A percentile compares a stretch with the other conserved stretches of the same genome.
Evolutionary conservation across 2,797 vertebrate species (phyloP).

Genomic region (Falco rusticolus): DNA sequence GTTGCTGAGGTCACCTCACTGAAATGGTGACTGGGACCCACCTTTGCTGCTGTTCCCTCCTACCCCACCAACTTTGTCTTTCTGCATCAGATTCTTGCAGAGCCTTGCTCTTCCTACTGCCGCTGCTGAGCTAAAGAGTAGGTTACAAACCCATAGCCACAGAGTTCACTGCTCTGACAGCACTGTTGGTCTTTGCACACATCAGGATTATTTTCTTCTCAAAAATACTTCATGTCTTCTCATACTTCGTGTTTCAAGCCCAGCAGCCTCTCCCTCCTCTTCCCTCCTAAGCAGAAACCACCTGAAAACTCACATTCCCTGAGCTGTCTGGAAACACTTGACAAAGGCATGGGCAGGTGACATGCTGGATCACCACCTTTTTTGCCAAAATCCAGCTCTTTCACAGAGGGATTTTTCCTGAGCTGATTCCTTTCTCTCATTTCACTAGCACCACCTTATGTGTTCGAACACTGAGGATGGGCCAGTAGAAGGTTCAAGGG

Average conservation of each 20-base stretch:
- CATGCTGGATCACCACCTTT: too few species aligned
- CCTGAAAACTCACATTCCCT: too few species aligned
- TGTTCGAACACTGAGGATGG: too few species aligned
- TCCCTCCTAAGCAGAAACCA: background rate
- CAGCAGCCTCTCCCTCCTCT: background rate
- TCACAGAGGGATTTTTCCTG: background rate
- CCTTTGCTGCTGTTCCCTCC: background rate
- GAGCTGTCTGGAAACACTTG: background rate
- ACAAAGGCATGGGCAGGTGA: background rate
- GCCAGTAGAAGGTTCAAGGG: background rate
- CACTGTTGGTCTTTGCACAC: too few species aligned
- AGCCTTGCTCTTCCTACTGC: background rate
- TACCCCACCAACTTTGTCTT: background rate
- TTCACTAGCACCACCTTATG: rapidly evolving
- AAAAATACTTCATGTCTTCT: background rate
- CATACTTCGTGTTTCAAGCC: too few species aligned
- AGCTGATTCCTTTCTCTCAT: background rate
- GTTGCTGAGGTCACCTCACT: background rate
- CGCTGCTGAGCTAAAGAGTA: background rate
- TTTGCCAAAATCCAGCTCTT: background rate
- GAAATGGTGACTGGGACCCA: background rate
- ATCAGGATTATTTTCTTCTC: background rate
- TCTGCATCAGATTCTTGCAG: background rate
- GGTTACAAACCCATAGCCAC: too few species aligned
- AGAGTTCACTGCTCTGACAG: background rate